These are phyloP conservation scores for Acronicta psi DNA, from an alignment of 2,888 invertebrate species.

Conservation along the genomic window DNA sequence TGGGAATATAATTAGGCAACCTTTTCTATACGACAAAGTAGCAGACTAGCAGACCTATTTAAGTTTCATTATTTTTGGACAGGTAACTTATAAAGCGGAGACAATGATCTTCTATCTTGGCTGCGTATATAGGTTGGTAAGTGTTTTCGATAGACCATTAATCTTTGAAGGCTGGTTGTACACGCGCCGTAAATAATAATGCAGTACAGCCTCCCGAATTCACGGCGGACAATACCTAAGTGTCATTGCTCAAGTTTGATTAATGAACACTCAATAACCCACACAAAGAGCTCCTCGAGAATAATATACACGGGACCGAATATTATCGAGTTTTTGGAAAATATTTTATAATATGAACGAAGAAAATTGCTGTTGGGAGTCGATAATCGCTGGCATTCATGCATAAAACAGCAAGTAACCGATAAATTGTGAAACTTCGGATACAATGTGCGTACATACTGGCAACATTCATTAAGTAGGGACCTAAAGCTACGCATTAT, in stretches of 20 bases:
- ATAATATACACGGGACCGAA: constrained; percentile 51
- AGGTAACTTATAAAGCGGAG: constrained; percentile 8
- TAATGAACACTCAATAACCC: constrained; percentile 67
- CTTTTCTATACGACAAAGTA: too few species aligned
- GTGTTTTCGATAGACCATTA: constrained; percentile 63
- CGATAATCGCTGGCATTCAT: constrained; percentile 41
- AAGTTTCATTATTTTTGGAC: too few species aligned
- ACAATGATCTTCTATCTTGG: constrained; percentile 35
- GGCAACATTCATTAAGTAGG: constrained; percentile 22
- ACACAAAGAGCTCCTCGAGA: constrained; percentile 46
- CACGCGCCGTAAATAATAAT: constrained; percentile 66
- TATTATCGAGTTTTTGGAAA: constrained; percentile 43
- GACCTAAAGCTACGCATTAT: constrained; percentile 2
- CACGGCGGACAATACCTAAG: constrained; percentile 66
- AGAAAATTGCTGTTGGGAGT: constrained; percentile 38
- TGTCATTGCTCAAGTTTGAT: constrained; percentile 71
- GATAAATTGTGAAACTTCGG: constrained; percentile 22
- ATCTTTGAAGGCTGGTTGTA: constrained; percentile 61
- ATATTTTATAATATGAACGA: constrained; percentile 30
- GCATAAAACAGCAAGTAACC: constrained; percentile 35
- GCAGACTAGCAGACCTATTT: too few species aligned
- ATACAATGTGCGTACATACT: constrained; percentile 21
- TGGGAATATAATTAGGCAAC: too few species aligned
- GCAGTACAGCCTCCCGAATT: constrained; percentile 65
- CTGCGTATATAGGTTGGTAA: constrained; percentile 40